Conservation (phyloP, 2,113 vertebrate genomes). For the Macaca fascicularis region T2T-MFA8v1.1 NC_088375.1:19210001-19210500, state of each 20-base stretch:
- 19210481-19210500: neutral
- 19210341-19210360: neutral
- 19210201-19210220: neutral
- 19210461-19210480: neutral
- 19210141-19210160: neutral
- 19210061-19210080: neutral
- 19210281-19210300: neutral
- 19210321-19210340: neutral
- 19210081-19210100: neutral
- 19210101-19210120: neutral
- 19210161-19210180: neutral
- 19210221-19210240: neutral
- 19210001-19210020: neutral
- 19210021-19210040: neutral
- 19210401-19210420: conserved; percentile 19
- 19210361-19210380: neutral
- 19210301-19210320: neutral
- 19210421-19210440: neutral
- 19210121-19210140: neutral
- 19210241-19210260: neutral
- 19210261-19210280: neutral
- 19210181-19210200: neutral
- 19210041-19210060: neutral
- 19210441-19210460: neutral
- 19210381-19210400: neutral